phyloP scores from a whole-genome alignment of 2,797 vertebrate genomes.

The Prionace glauca region DNA sequence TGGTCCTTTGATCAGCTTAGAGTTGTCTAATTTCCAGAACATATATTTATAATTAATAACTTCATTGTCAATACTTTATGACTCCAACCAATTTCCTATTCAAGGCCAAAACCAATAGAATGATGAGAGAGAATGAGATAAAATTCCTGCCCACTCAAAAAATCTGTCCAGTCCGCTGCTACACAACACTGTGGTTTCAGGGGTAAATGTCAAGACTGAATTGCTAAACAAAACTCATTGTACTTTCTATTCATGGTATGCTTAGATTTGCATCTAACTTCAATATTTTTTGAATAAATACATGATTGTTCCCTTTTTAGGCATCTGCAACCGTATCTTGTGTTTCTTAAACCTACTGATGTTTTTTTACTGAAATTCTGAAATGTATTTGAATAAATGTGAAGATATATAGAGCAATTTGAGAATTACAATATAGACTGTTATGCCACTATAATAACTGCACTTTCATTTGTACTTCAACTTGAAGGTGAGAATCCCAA shows the following conservation, averaged over 20 bases:
- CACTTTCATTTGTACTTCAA: neutral
- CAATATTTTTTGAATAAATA: neutral
- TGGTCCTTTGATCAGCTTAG: constrained; percentile 8
- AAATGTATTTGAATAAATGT: neutral
- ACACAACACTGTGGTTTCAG: neutral
- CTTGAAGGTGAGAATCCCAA: neutral
- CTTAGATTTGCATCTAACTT: neutral
- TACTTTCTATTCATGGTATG: neutral
- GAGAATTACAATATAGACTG: neutral
- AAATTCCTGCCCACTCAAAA: neutral
- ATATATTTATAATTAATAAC: constrained; percentile 34
- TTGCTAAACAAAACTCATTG: neutral
- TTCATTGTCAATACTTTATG: constrained; percentile 23
- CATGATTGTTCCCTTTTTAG: neutral
- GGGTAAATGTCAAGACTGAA: neutral
- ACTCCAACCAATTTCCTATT: constrained; percentile 11
- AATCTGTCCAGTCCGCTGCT: neutral
- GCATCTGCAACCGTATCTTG: neutral
- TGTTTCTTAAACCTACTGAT: neutral
- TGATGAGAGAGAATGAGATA: neutral
- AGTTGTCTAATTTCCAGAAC: constrained; percentile 14
- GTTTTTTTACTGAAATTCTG: neutral
- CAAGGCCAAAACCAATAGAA: constrained; percentile 8
- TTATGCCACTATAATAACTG: neutral
- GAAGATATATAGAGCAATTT: neutral